Evolutionary conservation across 2,888 invertebrate genomes (phyloP).

Genomic region (Eilema sororculum): DNA sequence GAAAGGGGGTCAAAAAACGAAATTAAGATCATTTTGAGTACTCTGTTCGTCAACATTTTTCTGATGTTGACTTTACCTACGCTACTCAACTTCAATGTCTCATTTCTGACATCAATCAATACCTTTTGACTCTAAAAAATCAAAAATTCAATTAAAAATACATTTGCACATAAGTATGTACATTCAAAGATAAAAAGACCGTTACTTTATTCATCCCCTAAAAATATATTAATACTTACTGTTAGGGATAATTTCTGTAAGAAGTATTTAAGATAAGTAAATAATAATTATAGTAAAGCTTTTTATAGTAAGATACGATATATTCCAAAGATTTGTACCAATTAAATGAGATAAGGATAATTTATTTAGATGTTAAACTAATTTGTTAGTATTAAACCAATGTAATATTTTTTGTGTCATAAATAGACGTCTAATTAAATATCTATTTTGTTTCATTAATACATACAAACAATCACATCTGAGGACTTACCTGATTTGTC

Average conservation of each 20-base stretch:
- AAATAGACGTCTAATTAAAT: conserved; percentile 37
- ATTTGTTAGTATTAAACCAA: conserved; percentile 3
- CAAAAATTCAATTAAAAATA: too few species aligned
- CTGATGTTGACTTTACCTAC: too few species aligned
- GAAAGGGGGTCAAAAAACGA: too few species aligned
- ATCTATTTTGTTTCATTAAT: neutral
- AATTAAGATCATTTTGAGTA: too few species aligned
- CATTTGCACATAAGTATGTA: neutral
- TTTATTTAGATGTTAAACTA: conserved; percentile 6
- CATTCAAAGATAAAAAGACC: conserved; percentile 2
- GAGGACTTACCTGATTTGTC: too few species aligned
- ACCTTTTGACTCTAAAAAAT: too few species aligned
- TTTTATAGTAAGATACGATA: conserved; percentile 26
- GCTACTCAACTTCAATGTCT: too few species aligned
- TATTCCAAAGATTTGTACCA: conserved; percentile 54
- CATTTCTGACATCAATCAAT: neutral
- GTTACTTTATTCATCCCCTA: neutral
- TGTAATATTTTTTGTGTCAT: conserved; percentile 32
- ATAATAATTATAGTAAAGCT: conserved; percentile 8
- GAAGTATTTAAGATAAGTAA: conserved; percentile 11
- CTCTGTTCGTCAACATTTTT: too few species aligned
- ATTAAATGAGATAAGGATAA: conserved; percentile 15
- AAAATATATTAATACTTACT: neutral
- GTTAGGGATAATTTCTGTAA: neutral
- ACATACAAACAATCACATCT: too few species aligned